These are phyloP conservation scores for Galago senegalensis DNA, from an alignment of 2,797 vertebrate species.

Conservation along the genomic window DNA sequence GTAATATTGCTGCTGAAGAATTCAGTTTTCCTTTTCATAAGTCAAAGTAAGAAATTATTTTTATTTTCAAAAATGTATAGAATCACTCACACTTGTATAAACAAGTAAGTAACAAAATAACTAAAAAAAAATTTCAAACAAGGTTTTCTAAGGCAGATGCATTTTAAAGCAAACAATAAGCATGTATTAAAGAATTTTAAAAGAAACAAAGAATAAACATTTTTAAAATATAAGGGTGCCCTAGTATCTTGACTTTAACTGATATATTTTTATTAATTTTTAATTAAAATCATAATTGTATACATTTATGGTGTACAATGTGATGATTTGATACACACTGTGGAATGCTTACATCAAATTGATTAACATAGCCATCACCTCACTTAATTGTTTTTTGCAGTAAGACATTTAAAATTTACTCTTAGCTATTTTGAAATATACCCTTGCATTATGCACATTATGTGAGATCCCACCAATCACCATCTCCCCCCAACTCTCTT, in stretches of 20 bases:
- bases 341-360: too few species aligned
- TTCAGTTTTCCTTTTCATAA: conserved; percentile 65
- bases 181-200: conserved; percentile 66
- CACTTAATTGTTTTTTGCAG: too few species aligned
- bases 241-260: not conserved
- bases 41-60: conserved; percentile 62
- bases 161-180: conserved; percentile 30
- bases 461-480: too few species aligned
- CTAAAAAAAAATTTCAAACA: conserved; percentile 73
- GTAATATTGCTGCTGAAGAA: conserved; percentile 27
- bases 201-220: conserved; percentile 27
- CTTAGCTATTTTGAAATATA: too few species aligned
- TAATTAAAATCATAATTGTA: too few species aligned
- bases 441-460: too few species aligned
- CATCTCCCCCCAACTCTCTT: too few species aligned
- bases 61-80: conserved; percentile 46
- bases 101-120: conserved; percentile 59
- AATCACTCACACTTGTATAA: conserved; percentile 44
- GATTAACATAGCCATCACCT: too few species aligned
- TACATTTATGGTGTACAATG: too few species aligned
- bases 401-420: too few species aligned
- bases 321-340: too few species aligned
- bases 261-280: too few species aligned
- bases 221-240: not conserved
- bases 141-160: not conserved